These are phyloP conservation scores for Callospermophilus lateralis DNA, from an alignment of 2,113 vertebrate genomes.

Conservation along the genomic window DNA sequence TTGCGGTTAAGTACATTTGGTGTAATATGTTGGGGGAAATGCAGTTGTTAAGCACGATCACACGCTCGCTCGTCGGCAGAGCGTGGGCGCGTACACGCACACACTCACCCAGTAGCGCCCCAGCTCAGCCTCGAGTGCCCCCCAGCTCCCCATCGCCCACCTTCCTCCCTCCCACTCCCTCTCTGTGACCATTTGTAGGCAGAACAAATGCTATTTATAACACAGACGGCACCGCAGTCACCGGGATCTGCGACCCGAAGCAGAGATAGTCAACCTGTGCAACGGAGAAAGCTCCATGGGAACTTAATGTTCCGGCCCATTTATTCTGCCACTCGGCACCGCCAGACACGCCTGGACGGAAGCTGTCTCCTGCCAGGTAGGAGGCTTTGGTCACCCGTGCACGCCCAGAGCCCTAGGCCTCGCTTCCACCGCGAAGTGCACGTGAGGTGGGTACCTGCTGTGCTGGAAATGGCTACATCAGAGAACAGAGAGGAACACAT, in stretches of 20 bases:
- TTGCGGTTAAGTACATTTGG: conserved; percentile 81
- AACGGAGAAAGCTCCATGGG: neutral
- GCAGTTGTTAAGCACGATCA: conserved; percentile 59
- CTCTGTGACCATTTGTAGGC: neutral
- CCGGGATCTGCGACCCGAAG: neutral
- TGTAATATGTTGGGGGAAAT: conserved; percentile 67
- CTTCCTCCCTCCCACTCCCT: neutral
- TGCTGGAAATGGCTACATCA: neutral
- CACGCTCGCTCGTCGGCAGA: conserved; percentile 11
- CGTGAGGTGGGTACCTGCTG: neutral
- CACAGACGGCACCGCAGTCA: neutral
- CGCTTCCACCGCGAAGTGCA: neutral
- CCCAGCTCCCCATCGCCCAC: neutral
- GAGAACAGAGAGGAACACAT: neutral
- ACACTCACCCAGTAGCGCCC: neutral
- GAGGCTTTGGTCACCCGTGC: neutral
- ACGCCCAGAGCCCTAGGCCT: neutral
- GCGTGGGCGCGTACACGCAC: conserved; percentile 54
- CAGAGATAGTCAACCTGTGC: neutral
- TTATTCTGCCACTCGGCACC: neutral
- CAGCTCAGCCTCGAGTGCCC: neutral
- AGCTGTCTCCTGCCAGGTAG: neutral
- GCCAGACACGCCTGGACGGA: neutral
- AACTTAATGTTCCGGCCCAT: neutral
- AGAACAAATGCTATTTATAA: conserved; percentile 33